Percentiles rank a stretch among this genome's conserved stretches.
These are phyloP conservation scores for Philonicus albiceps DNA, from an alignment of 2,888 invertebrate genomes.

Conservation along the genomic window DNA sequence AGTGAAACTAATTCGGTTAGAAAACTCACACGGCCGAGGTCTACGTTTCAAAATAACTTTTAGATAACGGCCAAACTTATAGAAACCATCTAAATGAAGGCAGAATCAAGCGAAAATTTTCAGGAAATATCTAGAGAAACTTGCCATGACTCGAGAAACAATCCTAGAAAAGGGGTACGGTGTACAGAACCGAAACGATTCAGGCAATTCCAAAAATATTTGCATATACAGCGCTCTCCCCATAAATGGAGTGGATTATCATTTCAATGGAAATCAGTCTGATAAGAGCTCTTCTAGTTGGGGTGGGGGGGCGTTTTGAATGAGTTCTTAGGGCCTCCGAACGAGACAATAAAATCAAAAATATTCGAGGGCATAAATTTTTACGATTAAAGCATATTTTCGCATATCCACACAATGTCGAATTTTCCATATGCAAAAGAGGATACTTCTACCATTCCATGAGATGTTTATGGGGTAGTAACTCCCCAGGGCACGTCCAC, in stretches of 20 bases:
- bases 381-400: conserved; percentile 46
- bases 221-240: conserved; percentile 7
- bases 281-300: conserved; percentile 19
- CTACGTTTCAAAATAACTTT: conserved; percentile 27
- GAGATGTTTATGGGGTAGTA: background rate
- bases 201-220: conserved; percentile 23
- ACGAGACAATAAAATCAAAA: conserved; percentile 46
- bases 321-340: background rate
- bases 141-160: background rate
- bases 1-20: conserved; percentile 30
- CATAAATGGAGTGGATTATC: conserved; percentile 46
- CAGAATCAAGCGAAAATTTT: background rate
- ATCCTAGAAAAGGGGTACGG: background rate
- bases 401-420: conserved; percentile 37
- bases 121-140: conserved; percentile 3
- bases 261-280: conserved; percentile 48
- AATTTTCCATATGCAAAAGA: conserved; percentile 22
- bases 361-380: conserved; percentile 48
- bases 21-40: background rate
- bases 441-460: background rate
- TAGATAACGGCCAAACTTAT: conserved; percentile 37
- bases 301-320: background rate
- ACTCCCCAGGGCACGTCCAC: background rate
- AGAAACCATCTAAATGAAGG: background rate
- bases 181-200: background rate